Evolutionary conservation across 1,140 invertebrate species (phyloP), one percentile per base, ranked within the genome.

Genomic region (Caenorhabditis briggsae): DNA sequence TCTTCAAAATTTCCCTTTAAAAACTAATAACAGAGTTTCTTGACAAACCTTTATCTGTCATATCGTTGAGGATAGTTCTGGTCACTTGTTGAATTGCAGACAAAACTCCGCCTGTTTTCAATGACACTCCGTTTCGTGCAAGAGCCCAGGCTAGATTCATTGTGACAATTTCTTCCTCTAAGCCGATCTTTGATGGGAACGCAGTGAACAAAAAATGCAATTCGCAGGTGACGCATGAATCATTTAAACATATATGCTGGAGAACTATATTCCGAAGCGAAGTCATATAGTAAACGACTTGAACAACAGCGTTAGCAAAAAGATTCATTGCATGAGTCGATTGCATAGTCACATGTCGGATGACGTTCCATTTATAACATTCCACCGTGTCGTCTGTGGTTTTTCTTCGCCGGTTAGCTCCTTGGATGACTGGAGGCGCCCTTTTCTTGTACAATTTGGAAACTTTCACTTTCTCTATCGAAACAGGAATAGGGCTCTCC

Each of bases 311-410:
- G n/a, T 78, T 78, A 50, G 70, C 70, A 9, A 78, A 18, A 12
- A 78, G 70, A 53, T 78, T 78, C 70, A 78, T 78, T 2, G 18
- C 43, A 78, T 50, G n/a, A 8, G 70, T 78, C 11, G 70, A 78
- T 50, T 78, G 70, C 70, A 78, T 78, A 11, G 70, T 78, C 7
- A 78, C 46, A 50, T 78, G 70, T 11, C 46, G 70, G 46, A 78
- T 78, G 7, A 53, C 14, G 20, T 78, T 78, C 70, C 70, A 78
- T 11, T 46, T 78, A 14, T 78, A 78, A 2, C 46, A 50, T 23
- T 78, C 70, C 16, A 14, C 20, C 12, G 70, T 70, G 5, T 70
- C 70, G n/a, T 78, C 70, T 12, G 11, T 5, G 2, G n/a, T 8
- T 23, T 50, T 78, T 50, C n/a, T n/a, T 0, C 70, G 70, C n/a